Conservation (phyloP, 2,113 vertebrate genomes). For the Apistogramma diplotaenia region DNA sequence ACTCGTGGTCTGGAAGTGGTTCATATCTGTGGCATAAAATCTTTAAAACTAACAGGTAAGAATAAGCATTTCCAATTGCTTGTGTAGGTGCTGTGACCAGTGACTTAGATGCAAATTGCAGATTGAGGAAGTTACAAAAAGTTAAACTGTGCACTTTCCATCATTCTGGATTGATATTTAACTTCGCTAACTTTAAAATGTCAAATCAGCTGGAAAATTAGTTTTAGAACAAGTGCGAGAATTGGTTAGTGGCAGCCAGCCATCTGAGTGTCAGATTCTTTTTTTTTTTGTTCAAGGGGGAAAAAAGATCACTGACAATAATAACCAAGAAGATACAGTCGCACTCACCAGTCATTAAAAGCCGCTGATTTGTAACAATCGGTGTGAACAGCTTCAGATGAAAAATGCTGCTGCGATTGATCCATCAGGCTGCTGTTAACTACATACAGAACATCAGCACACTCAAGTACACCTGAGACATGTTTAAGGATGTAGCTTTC, state of each 20-base stretch:
- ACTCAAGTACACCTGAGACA: conserved; percentile 21
- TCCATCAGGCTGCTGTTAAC: conserved; percentile 52
- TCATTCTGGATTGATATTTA: not conserved
- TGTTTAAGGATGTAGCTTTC: conserved; percentile 5
- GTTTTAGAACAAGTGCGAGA: not conserved
- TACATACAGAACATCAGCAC: conserved; percentile 39
- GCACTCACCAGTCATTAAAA: conserved; percentile 53
- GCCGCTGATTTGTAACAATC: conserved; percentile 57
- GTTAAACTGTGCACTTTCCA: not conserved
- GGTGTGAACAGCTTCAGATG: conserved; percentile 46
- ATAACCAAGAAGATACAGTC: conserved; percentile 41
- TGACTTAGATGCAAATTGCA: not conserved
- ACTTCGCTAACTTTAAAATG: not conserved
- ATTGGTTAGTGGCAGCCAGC: not conserved
- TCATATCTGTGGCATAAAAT: not conserved
- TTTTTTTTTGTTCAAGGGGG: not conserved
- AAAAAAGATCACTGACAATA: conserved; percentile 28
- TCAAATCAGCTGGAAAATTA: conserved; percentile 15
- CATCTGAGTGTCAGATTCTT: not conserved
- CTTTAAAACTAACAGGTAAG: not conserved
- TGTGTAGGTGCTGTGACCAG: not conserved
- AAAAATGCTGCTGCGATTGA: conserved; percentile 56
- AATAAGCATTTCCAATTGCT: not conserved
- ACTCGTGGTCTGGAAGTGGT: not conserved
- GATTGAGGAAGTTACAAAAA: not conserved